Conservation (phyloP, 23 tunicate species). For the Diplosoma virens region DNA sequence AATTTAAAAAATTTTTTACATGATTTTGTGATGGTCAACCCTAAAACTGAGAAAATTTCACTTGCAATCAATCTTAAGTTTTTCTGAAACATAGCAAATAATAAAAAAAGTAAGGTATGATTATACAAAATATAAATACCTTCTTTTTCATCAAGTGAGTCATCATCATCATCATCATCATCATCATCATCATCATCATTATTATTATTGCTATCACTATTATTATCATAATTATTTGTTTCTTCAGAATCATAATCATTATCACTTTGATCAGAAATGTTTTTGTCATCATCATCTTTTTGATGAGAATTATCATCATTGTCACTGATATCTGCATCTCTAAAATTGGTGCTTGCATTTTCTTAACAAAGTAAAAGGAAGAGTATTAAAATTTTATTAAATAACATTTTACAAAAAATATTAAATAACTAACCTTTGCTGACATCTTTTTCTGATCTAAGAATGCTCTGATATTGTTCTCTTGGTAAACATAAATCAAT, state of each 20-base stretch:
- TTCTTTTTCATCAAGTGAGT: slow-evolving; percentile 10
- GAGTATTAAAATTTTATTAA: too few species aligned
- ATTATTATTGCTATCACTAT: slow-evolving; percentile 10
- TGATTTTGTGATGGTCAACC: too few species aligned
- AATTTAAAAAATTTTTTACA: too few species aligned
- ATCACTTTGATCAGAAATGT: background rate
- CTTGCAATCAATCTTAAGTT: too few species aligned
- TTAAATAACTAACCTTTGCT: background rate
- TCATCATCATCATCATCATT: slow-evolving; percentile 20
- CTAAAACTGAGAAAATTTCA: too few species aligned
- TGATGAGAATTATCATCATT: background rate
- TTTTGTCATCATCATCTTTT: background rate
- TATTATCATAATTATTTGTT: background rate
- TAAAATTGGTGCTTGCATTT: background rate
- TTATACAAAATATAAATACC: background rate
- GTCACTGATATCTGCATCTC: background rate
- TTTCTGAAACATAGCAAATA: background rate
- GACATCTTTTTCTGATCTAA: background rate
- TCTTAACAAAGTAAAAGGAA: too few species aligned
- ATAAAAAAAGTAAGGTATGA: background rate
- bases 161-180: slow-evolving; percentile 27
- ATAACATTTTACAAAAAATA: too few species aligned
- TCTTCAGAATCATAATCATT: background rate
- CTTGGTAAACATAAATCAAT: slow-evolving; percentile 87
- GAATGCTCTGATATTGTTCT: slow-evolving; percentile 53